Evolutionary conservation across 2,113 vertebrate genomes (phyloP).

Genomic region (Hypomesus transpacificus): DNA sequence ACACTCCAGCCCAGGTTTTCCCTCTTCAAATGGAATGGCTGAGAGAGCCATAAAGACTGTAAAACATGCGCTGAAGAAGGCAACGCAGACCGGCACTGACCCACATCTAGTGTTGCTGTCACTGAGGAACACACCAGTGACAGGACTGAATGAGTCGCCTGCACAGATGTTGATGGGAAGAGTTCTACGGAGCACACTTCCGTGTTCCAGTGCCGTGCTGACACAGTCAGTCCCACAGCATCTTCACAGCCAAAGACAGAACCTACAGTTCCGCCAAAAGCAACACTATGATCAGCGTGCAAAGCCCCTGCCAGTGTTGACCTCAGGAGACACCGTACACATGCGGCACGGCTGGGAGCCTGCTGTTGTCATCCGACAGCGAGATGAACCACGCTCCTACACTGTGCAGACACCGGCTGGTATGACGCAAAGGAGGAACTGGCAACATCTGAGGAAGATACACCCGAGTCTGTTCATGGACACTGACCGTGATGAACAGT

Average conservation of each 20-base stretch:
- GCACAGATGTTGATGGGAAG: constrained; percentile 30
- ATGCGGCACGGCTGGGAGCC: too few species aligned
- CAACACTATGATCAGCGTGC: not conserved
- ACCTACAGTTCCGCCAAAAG: constrained; percentile 3
- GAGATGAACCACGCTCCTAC: constrained; percentile 7
- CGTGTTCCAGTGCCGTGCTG: constrained; percentile 20
- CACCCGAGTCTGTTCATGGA: constrained; percentile 4
- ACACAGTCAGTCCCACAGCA: constrained; percentile 14
- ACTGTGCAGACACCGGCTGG: too few species aligned
- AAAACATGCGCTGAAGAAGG: not conserved
- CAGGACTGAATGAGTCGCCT: constrained; percentile 21
- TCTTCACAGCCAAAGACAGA: constrained; percentile 2
- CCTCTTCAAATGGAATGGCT: not conserved
- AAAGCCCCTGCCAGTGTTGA: constrained; percentile 1
- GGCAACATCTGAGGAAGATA: constrained; percentile 11
- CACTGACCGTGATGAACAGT: not conserved
- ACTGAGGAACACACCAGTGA: constrained; percentile 29
- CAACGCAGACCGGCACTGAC: constrained; percentile 1
- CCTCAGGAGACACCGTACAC: not conserved
- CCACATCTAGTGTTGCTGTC: constrained; percentile 20
- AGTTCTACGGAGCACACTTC: constrained; percentile 16
- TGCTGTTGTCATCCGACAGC: too few species aligned
- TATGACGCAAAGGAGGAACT: not conserved
- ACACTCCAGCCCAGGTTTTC: constrained; percentile 3
- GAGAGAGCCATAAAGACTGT: not conserved